Percentiles rank a stretch among this genome's conserved stretches.
These are phyloP conservation scores for Nowickia ferox DNA, from an alignment of 2,888 invertebrate species.

Conservation along the genomic window DNA sequence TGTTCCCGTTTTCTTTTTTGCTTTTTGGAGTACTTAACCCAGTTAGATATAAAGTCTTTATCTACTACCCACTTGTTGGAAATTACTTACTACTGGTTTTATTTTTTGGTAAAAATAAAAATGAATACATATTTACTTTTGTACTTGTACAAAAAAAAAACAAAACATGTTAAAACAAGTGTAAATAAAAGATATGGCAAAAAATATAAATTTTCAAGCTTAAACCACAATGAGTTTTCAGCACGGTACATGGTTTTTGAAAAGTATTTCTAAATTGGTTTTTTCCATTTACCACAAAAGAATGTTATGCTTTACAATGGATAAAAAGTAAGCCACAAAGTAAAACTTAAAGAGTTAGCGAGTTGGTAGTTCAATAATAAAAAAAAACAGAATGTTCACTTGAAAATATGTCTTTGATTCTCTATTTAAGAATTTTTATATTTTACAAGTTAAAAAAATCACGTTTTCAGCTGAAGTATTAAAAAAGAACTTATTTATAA, in stretches of 20 bases:
- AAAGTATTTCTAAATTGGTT: neutral
- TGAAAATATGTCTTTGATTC: neutral
- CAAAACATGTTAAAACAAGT: conserved; percentile 1
- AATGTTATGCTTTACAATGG: neutral
- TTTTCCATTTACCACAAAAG: neutral
- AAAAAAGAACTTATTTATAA: too few relatives aligned
- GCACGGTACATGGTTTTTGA: neutral
- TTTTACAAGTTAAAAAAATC: too few relatives aligned
- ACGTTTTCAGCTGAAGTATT: too few relatives aligned
- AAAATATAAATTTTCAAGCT: neutral
- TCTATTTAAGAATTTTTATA: too few relatives aligned
- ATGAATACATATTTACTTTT: neutral
- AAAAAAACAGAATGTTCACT: neutral
- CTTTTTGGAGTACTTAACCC: conserved; percentile 53
- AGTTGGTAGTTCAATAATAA: neutral
- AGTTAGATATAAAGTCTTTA: conserved; percentile 14
- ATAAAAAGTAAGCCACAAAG: neutral
- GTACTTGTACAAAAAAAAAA: neutral
- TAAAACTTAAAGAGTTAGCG: neutral
- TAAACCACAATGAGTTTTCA: neutral
- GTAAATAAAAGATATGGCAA: neutral
- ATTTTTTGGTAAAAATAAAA: conserved; percentile 29
- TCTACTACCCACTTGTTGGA: conserved; percentile 56
- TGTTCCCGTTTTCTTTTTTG: neutral
- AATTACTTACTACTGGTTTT: conserved; percentile 30